phyloP scores from a whole-genome alignment of 2,888 invertebrate species.

The Oconnorella tubifera region DNA sequence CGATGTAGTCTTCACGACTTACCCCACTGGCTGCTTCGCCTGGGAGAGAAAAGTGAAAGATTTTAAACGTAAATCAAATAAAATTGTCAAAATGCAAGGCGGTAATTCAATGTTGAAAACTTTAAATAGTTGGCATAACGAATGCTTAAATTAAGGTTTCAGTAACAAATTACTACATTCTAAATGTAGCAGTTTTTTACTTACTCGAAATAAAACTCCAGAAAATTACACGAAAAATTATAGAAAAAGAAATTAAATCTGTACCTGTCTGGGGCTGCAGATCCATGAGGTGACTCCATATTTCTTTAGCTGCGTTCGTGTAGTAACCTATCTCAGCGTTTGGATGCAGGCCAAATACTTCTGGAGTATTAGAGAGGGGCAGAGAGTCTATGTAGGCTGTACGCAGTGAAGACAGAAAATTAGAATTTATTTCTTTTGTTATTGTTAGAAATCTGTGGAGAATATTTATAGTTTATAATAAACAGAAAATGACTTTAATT shows the following conservation, averaged over 20 bases:
- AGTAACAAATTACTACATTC: too few species aligned
- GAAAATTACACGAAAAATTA: too few species aligned
- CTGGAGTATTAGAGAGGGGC: conserved; percentile 79
- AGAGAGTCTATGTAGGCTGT: conserved; percentile 74
- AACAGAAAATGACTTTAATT: too few species aligned
- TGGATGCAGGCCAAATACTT: conserved; percentile 88
- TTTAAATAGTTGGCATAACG: neutral
- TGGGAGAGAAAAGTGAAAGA: conserved; percentile 55
- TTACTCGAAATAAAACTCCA: too few species aligned
- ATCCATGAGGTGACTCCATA: conserved; percentile 81
- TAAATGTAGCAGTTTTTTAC: too few species aligned
- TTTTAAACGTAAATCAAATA: too few species aligned
- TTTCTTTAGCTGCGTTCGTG: conserved; percentile 77
- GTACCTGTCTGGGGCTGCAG: conserved; percentile 85
- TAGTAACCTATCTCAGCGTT: conserved; percentile 94
- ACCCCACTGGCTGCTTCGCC: conserved; percentile 69
- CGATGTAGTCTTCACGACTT: conserved; percentile 82
- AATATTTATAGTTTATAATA: too few species aligned
- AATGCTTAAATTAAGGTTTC: neutral
- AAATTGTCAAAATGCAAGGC: neutral
- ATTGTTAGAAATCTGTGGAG: too few species aligned
- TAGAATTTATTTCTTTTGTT: too few species aligned
- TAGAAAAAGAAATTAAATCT: too few species aligned
- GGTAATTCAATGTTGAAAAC: neutral
- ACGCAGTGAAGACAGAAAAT: too few species aligned